These are phyloP conservation scores for Sinhomidia bicolor DNA, from an alignment of 2,888 invertebrate species.

Conservation along the genomic window DNA sequence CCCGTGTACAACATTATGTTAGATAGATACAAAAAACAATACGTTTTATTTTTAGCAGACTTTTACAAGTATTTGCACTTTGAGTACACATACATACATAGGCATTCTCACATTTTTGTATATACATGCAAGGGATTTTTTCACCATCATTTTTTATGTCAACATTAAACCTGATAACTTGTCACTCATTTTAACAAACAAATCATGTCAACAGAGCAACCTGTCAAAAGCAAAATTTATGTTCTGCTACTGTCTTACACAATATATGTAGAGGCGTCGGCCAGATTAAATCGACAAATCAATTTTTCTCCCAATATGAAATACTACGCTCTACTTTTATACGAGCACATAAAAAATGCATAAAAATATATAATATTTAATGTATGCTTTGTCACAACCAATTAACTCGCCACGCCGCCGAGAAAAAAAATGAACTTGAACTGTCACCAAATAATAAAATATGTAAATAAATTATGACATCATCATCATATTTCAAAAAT, in stretches of 20 bases:
- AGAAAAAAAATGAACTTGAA: no score
- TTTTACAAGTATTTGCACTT: constrained; percentile 34
- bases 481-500: no score
- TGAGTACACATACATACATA: constrained; percentile 19
- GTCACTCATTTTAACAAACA: constrained; percentile 26
- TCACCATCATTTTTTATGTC: constrained; percentile 53
- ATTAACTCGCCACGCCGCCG: no score
- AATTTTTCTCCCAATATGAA: not conserved
- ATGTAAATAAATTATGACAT: no score
- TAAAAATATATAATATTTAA: no score
- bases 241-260: constrained; percentile 19
- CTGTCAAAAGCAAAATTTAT: not conserved
- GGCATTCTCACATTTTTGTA: not conserved
- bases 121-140: not conserved
- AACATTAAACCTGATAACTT: constrained; percentile 65
- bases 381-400: no score
- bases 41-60: no score
- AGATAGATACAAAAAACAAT: no score
- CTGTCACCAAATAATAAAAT: no score
- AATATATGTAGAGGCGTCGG: not conserved
- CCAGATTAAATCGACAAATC: not conserved
- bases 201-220: constrained; percentile 16
- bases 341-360: no score
- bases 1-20: no score
- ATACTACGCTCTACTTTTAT: no score